Conservation (phyloP, 1,140 invertebrate species). For the Tyrophagus putrescentiae region DNA sequence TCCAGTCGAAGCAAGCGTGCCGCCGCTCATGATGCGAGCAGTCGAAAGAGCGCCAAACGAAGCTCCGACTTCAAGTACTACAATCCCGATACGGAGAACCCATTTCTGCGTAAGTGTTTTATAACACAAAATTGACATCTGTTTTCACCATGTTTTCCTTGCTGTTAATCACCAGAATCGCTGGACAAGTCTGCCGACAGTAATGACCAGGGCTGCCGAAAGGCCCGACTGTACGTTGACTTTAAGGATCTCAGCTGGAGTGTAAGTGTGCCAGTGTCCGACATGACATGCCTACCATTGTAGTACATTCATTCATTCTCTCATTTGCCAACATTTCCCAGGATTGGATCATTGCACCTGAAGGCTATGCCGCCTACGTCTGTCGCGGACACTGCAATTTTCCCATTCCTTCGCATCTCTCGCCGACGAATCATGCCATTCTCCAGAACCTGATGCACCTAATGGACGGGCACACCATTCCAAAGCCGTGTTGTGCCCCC, state of each 20-base stretch:
- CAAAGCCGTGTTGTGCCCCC: constrained; percentile 82
- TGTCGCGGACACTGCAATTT: constrained; percentile 88
- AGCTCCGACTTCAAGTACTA: background rate
- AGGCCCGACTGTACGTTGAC: constrained; percentile 71
- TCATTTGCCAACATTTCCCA: background rate
- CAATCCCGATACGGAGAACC: constrained; percentile 8
- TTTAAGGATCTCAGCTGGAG: constrained; percentile 73
- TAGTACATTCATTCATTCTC: background rate
- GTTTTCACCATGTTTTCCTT: constrained; percentile 4
- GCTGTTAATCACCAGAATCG: background rate
- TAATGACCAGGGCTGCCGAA: constrained; percentile 56
- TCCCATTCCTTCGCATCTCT: constrained; percentile 77
- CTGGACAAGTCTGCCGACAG: background rate
- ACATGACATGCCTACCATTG: background rate
- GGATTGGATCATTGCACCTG: constrained; percentile 97
- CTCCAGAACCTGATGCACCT: constrained; percentile 91
- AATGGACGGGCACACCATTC: constrained; percentile 67
- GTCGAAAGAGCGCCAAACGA: background rate
- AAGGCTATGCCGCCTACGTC: constrained; percentile 85
- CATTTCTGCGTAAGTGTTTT: background rate
- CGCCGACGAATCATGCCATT: constrained; percentile 95
- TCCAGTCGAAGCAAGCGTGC: background rate
- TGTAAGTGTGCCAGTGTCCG: background rate
- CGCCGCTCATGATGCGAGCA: background rate
- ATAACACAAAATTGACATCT: background rate